Percentiles rank a stretch among this genome's conserved stretches.
phyloP scores from a whole-genome alignment of 2,797 vertebrate species.

The Sebastes vulpes region DNA sequence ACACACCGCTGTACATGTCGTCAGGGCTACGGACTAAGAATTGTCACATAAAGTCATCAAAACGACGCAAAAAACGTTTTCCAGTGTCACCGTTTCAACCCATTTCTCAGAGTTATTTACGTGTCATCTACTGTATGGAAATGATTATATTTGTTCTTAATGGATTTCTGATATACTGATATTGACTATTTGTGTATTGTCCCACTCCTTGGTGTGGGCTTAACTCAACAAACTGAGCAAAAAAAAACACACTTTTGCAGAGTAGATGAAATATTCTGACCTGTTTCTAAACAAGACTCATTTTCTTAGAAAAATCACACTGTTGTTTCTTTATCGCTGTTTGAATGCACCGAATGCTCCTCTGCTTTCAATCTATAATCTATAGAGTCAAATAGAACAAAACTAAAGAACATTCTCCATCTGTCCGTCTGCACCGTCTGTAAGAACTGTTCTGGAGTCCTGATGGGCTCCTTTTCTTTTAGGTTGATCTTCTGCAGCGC shows the following conservation, averaged over 20 bases:
- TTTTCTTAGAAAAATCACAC: constrained; percentile 18
- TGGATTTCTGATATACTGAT: constrained; percentile 47
- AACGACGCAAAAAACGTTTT: constrained; percentile 53
- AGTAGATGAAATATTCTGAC: constrained; percentile 18
- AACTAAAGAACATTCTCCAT: not conserved
- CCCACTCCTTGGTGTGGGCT: constrained; percentile 11
- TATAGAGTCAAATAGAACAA: not conserved
- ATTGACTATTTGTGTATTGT: constrained; percentile 33
- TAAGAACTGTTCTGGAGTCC: not conserved
- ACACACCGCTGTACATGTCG: constrained; percentile 49
- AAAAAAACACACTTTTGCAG: constrained; percentile 31
- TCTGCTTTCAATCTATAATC: constrained; percentile 45
- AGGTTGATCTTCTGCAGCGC: constrained; percentile 40
- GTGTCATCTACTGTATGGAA: constrained; percentile 15
- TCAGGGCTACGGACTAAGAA: constrained; percentile 73
- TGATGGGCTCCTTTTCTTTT: constrained; percentile 7
- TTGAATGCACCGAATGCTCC: not conserved
- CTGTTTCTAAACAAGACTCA: constrained; percentile 42
- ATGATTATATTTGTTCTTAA: constrained; percentile 43
- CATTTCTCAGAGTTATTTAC: constrained; percentile 21
- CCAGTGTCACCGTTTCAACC: constrained; percentile 44
- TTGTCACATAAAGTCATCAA: constrained; percentile 52
- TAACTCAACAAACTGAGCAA: constrained; percentile 44
- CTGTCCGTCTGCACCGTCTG: not conserved
- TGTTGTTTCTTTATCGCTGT: constrained; percentile 33